phyloP scores from a whole-genome alignment of 1,140 invertebrate species.

The Micrasema longulum region DNA sequence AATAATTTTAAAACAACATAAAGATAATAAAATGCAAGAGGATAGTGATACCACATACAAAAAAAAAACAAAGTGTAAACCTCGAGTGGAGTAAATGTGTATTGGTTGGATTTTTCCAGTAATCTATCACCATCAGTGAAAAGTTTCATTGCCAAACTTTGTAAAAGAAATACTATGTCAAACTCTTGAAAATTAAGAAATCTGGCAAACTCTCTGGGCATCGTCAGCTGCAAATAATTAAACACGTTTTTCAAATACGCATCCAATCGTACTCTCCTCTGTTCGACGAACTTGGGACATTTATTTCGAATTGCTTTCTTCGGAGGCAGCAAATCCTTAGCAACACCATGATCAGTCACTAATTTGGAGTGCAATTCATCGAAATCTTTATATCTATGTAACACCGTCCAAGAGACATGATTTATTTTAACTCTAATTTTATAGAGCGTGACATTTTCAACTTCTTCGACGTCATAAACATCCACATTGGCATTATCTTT shows the following conservation, averaged over 20 bases:
- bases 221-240: slow-evolving; percentile 77
- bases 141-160: slow-evolving; percentile 80
- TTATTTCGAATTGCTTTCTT: slow-evolving; percentile 83
- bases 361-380: slow-evolving; percentile 87
- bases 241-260: slow-evolving; percentile 84
- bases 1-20: no score
- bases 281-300: slow-evolving; percentile 85
- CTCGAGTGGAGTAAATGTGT: slow-evolving; percentile 79
- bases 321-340: slow-evolving; percentile 86
- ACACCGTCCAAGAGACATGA: slow-evolving; percentile 82
- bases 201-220: slow-evolving; percentile 80
- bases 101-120: slow-evolving; percentile 70
- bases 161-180: slow-evolving; percentile 84
- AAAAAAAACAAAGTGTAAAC: slow-evolving; percentile 62
- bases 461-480: slow-evolving; percentile 61
- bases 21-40: no score
- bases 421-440: slow-evolving; percentile 63
- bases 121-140: slow-evolving; percentile 77
- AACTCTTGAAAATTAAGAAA: slow-evolving; percentile 87
- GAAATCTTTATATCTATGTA: slow-evolving; percentile 91
- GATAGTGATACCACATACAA: neutral
- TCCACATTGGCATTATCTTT: slow-evolving; percentile 62
- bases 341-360: slow-evolving; percentile 79
- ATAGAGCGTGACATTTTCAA: slow-evolving; percentile 66
- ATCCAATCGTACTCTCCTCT: slow-evolving; percentile 82